Evolutionary conservation across 2,113 vertebrate species (phyloP), one percentile per base, ranked within the genome.

Genomic region (Colistium nudipinnis): DNA sequence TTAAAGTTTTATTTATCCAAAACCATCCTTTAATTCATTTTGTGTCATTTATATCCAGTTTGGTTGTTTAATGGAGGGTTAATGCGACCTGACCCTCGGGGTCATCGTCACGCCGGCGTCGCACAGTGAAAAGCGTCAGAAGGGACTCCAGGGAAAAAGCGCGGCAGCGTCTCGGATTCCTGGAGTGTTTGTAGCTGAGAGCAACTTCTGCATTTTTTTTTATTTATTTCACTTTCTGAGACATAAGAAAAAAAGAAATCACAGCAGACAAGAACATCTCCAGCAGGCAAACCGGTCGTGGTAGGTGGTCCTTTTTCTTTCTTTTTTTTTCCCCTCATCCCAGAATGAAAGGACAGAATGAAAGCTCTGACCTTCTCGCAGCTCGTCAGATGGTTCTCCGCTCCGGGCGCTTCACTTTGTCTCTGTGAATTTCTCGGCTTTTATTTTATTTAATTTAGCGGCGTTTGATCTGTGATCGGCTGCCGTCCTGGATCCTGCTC

Each of bases 351-450:
- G 83, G 63, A 70, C 47, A 17, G 65, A 80, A 81, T 81, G 78
- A 87, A 84, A 74, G 77, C 72, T 47, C 61, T 81, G 81, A 86
- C 88, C 81, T 84, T 75, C 43, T 49, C 67, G 38, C 22, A 54
- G 73, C 81, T 83, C 67, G 55, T 80, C 72, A 83, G 80, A 77
- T 85, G 76, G 78, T 79, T 85, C 74, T 68, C 36, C 31, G 84
- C 84, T 79, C 44, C 60, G 10, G 76, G 81, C 45, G 1, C 57
- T 81, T 75, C 65, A 65, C 60, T 84, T 80, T 78, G 69, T 82
- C 66, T 80, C 27, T 33, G 63, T 84, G 49, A 64, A 39, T 83
- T 83, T 71, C 30, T 68, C 41, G 16, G 48, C 57, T 59, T 80
- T 70, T 68, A 63, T 70, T 88, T 74, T 6, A 68, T 65, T 82